Conservation (phyloP, 2,888 invertebrate species). For the Schizaphis graminum region DNA sequence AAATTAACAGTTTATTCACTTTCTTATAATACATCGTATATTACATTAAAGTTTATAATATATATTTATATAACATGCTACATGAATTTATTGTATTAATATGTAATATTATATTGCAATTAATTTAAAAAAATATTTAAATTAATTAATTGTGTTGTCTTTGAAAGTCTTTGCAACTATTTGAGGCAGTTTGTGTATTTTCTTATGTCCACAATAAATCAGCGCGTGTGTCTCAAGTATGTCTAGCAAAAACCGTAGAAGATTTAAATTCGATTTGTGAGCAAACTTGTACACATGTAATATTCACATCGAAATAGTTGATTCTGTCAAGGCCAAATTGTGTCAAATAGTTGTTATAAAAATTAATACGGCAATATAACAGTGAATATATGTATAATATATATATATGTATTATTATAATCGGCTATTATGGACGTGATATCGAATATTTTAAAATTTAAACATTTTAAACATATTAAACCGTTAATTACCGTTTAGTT, state of each 20-base stretch:
- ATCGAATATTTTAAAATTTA: slow-evolving; percentile 22
- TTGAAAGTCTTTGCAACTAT: neutral
- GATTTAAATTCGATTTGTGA: neutral
- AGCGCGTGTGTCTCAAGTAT: neutral
- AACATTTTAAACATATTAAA: neutral
- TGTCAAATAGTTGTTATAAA: slow-evolving; percentile 12
- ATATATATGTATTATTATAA: neutral
- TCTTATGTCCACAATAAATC: neutral
- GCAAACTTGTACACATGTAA: neutral
- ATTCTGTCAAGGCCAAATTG: neutral
- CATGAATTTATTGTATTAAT: neutral
- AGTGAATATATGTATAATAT: neutral
- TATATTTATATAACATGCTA: neutral
- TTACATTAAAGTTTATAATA: neutral
- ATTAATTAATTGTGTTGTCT: neutral
- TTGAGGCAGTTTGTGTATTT: neutral
- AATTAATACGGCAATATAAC: neutral
- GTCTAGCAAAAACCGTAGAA: neutral
- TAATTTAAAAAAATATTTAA: neutral
- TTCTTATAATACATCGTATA: neutral
- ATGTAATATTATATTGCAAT: neutral
- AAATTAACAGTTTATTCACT: neutral
- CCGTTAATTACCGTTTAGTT: slow-evolving; percentile 40
- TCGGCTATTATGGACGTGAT: neutral
- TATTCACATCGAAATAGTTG: slow-evolving; percentile 9